Conservation (phyloP, 2,888 invertebrate genomes). For the Hecatera dysodea region DNA sequence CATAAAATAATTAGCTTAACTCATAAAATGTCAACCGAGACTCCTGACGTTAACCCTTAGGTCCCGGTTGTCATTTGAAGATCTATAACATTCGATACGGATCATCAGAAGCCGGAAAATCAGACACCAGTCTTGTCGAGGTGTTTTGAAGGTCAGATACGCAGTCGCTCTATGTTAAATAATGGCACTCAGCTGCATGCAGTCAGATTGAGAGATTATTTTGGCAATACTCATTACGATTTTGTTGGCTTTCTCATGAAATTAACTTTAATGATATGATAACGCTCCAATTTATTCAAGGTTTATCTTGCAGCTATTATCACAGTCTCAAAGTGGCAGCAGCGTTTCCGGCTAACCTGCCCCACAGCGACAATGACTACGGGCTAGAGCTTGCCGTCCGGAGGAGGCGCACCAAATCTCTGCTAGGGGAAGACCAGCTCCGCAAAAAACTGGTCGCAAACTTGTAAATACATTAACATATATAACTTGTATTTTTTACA, state of each 20-base stretch:
- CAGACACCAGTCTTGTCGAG: neutral
- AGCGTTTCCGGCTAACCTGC: constrained; percentile 75
- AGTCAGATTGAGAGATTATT: neutral
- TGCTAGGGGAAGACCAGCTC: constrained; percentile 84
- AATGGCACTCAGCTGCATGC: neutral
- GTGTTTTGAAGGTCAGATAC: neutral
- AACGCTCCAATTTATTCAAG: neutral
- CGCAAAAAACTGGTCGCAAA: constrained; percentile 80
- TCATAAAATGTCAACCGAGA: neutral
- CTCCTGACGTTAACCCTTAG: neutral
- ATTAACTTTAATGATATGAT: neutral
- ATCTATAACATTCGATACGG: neutral
- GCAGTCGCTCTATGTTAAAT: neutral
- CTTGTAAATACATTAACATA: constrained; percentile 76
- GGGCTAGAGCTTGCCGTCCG: constrained; percentile 87
- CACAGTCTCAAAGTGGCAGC: constrained; percentile 80
- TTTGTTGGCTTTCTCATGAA: neutral
- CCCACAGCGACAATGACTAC: constrained; percentile 77
- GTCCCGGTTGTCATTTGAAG: neutral
- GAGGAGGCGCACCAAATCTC: constrained; percentile 86
- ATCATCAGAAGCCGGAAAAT: neutral
- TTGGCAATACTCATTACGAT: neutral
- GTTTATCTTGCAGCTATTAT: constrained; percentile 78
- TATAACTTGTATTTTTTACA: neutral
- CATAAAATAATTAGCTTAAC: too few relatives aligned